These are phyloP conservation scores for Nymphicus hollandicus DNA, from an alignment of 2,113 vertebrate species.

Conservation along the genomic window DNA sequence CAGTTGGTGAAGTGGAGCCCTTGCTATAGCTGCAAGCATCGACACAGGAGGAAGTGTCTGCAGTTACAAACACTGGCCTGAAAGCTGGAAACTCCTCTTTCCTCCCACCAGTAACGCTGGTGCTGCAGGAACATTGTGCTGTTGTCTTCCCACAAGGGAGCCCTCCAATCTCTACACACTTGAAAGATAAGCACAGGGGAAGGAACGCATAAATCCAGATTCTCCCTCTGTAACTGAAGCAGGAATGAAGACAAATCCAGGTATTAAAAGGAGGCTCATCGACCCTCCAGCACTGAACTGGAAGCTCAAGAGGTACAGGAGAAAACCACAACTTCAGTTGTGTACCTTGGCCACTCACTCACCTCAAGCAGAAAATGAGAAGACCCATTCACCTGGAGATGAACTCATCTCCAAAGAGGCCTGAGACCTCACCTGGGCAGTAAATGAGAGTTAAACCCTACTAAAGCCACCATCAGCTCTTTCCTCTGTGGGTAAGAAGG, in stretches of 20 bases:
- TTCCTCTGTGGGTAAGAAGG: not conserved
- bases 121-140: not conserved
- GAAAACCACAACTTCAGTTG: not conserved
- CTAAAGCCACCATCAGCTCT: not conserved
- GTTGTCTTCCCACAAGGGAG: not conserved
- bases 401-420: not conserved
- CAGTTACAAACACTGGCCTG: not conserved
- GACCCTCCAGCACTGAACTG: not conserved
- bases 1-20: not conserved
- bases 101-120: not conserved
- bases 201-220: not conserved
- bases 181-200: not conserved
- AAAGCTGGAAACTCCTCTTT: not conserved
- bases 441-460: slow-evolving; percentile 20
- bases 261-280: not conserved
- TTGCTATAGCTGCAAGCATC: not conserved
- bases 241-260: not conserved
- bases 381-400: not conserved
- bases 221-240: not conserved
- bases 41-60: not conserved
- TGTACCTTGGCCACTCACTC: not conserved
- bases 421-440: not conserved
- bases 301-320: not conserved
- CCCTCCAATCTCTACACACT: not conserved
- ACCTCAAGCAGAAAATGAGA: not conserved